These are phyloP conservation scores for Pygocentrus nattereri DNA, from an alignment of 2,797 vertebrate genomes.

Conservation along the genomic window DNA sequence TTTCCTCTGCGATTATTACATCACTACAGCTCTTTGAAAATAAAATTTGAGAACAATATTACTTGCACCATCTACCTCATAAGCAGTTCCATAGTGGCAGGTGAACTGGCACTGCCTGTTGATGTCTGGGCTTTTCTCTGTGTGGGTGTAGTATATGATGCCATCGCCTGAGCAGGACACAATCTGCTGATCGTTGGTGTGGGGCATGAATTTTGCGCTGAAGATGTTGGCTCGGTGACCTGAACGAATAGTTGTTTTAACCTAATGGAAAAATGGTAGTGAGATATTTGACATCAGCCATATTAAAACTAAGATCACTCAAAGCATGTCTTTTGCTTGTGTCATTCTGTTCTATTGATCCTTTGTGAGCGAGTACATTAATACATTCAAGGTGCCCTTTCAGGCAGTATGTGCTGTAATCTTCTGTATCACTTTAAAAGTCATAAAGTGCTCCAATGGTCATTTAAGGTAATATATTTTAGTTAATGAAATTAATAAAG, in stretches of 20 bases:
- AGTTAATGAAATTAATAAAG: too few relatives aligned
- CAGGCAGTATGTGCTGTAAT: too few relatives aligned
- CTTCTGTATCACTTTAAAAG: too few relatives aligned
- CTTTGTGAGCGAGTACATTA: too few relatives aligned
- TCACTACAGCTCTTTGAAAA: neutral
- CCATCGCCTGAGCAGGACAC: constrained; percentile 97
- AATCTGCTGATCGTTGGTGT: constrained; percentile 96
- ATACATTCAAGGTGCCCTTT: too few relatives aligned
- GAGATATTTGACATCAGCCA: neutral
- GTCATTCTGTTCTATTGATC: too few relatives aligned
- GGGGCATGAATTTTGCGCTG: constrained; percentile 98
- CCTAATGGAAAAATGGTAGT: constrained; percentile 73
- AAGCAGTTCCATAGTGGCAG: constrained; percentile 98
- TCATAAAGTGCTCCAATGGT: too few relatives aligned
- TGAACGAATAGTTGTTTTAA: constrained; percentile 95
- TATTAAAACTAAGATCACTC: neutral
- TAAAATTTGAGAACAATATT: neutral
- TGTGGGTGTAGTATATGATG: constrained; percentile 96
- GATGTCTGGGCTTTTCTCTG: constrained; percentile 92
- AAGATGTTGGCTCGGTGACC: constrained; percentile 98
- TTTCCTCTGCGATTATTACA: neutral
- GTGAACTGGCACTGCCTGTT: constrained; percentile 97
- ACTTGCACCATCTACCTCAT: constrained; percentile 79
- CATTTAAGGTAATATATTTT: too few relatives aligned
- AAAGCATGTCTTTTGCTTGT: too few relatives aligned